Evolutionary conservation across 2,888 invertebrate genomes (phyloP).

Genomic region (Pammene aurita): DNA sequence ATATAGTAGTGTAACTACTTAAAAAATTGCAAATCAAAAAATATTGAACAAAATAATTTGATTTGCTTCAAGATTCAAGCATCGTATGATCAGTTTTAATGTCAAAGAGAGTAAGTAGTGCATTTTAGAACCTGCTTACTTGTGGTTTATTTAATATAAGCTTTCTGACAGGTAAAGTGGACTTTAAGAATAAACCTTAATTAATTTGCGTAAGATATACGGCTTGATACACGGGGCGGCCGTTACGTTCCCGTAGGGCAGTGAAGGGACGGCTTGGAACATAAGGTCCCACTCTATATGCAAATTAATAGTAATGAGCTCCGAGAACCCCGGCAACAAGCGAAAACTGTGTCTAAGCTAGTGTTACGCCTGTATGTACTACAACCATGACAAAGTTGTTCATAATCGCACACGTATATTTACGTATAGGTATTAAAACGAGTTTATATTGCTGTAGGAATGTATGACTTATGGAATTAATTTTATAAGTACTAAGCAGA

Average conservation of each 20-base stretch:
- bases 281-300: slow-evolving; percentile 53
- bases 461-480: too few relatives aligned
- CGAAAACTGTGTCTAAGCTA: slow-evolving; percentile 30
- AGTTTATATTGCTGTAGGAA: too few relatives aligned
- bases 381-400: not conserved
- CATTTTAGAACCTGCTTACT: not conserved
- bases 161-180: not conserved
- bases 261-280: slow-evolving; percentile 45
- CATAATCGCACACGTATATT: not conserved
- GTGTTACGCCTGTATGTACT: not conserved
- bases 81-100: not conserved
- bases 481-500: too few relatives aligned
- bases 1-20: too few relatives aligned
- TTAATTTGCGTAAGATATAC: slow-evolving; percentile 21
- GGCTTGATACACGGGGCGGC: slow-evolving; percentile 19
- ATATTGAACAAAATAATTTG: too few relatives aligned
- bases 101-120: not conserved
- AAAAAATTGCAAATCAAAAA: too few relatives aligned
- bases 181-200: slow-evolving; percentile 24
- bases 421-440: too few relatives aligned
- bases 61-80: too few relatives aligned
- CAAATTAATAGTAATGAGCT: slow-evolving; percentile 55
- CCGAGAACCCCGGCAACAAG: slow-evolving; percentile 42
- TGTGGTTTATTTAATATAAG: not conserved
- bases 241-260: slow-evolving; percentile 44